phyloP scores from a whole-genome alignment of 2,888 invertebrate genomes.

The Selenia dentaria region DNA sequence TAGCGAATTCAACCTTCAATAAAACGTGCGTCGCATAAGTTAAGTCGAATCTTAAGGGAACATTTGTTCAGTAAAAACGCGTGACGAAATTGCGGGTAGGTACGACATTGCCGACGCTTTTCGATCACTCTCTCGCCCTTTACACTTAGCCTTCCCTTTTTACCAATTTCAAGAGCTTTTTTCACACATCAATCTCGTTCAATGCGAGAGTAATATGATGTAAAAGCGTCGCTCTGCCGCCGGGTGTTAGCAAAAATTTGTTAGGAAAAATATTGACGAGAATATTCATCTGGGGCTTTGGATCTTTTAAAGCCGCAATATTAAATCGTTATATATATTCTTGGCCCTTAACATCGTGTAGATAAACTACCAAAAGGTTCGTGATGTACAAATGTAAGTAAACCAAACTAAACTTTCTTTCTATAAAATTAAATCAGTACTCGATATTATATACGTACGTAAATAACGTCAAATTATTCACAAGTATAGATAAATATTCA shows the following conservation, averaged over 20 bases:
- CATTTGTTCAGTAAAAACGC: constrained; percentile 80
- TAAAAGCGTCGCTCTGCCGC: constrained; percentile 61
- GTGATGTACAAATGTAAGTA: too few relatives aligned
- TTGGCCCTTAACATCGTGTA: too few relatives aligned
- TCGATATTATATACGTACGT: too few relatives aligned
- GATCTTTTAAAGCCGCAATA: constrained; percentile 24
- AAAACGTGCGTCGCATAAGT: constrained; percentile 79
- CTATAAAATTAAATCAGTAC: too few relatives aligned
- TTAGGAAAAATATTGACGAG: constrained; percentile 37
- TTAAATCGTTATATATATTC: too few relatives aligned
- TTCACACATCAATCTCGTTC: constrained; percentile 80
- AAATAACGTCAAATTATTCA: too few relatives aligned
- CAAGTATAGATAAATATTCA: too few relatives aligned
- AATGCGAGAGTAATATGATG: constrained; percentile 72
- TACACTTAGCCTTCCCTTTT: constrained; percentile 83
- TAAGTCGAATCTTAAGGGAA: constrained; percentile 74
- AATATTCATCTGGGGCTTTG: constrained; percentile 28
- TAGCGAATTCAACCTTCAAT: constrained; percentile 70
- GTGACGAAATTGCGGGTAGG: constrained; percentile 78
- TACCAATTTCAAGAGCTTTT: constrained; percentile 81
- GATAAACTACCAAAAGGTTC: too few relatives aligned
- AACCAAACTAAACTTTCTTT: too few relatives aligned
- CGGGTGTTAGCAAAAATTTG: constrained; percentile 46
- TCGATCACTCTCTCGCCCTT: constrained; percentile 72
- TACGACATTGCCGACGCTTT: constrained; percentile 61